phyloP scores from a whole-genome alignment of 2,113 vertebrate species.

The Naja naja region DNA sequence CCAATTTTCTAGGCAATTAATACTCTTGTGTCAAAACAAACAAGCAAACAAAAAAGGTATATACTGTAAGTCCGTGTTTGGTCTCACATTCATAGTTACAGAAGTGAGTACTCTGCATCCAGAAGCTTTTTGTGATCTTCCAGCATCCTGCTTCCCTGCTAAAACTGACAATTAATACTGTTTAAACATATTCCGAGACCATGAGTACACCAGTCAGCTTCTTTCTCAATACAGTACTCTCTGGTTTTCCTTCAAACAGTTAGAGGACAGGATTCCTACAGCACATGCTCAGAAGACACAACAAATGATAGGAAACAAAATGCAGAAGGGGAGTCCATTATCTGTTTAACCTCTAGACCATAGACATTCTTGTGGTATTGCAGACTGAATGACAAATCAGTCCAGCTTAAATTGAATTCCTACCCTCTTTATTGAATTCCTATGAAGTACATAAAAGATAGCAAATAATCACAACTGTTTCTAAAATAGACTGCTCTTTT shows the following conservation, averaged over 20 bases:
- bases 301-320: conserved; percentile 2
- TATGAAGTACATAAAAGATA: conserved; percentile 23
- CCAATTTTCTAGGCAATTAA: background rate
- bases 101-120: background rate
- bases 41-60: background rate
- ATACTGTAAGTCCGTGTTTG: background rate
- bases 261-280: background rate
- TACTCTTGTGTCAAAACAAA: background rate
- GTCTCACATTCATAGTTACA: background rate
- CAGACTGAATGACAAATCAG: conserved; percentile 24
- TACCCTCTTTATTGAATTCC: conserved; percentile 18
- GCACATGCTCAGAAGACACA: background rate
- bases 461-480: conserved; percentile 32
- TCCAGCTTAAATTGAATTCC: conserved; percentile 15
- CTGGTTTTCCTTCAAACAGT: background rate
- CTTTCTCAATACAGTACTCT: background rate
- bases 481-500: conserved; percentile 19
- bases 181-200: background rate
- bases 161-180: background rate
- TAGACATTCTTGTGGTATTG: conserved; percentile 17
- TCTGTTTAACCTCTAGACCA: conserved; percentile 22
- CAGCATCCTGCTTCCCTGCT: too few species aligned
- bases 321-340: conserved; percentile 1
- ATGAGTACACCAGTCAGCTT: background rate
- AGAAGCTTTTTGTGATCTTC: background rate